These are phyloP conservation scores for Spodoptera exigua DNA, from an alignment of 2,888 invertebrate species.

Conservation along the genomic window DNA sequence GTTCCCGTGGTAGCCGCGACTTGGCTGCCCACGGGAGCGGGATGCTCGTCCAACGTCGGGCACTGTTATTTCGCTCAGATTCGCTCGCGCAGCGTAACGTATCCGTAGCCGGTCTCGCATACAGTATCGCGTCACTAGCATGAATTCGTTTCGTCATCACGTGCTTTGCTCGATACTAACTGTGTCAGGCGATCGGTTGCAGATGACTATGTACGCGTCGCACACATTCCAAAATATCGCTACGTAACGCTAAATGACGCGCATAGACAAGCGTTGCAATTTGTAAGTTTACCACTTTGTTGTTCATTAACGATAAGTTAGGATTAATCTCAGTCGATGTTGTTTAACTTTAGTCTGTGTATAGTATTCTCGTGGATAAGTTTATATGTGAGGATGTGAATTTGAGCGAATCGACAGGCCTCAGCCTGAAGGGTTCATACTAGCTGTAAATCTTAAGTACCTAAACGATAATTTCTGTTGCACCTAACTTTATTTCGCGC, in stretches of 20 bases:
- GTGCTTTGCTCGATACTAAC: slow-evolving; percentile 60
- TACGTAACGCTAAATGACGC: slow-evolving; percentile 79
- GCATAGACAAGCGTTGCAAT: slow-evolving; percentile 78
- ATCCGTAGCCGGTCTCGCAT: slow-evolving; percentile 52
- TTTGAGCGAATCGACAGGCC: slow-evolving; percentile 87
- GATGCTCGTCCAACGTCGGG: slow-evolving; percentile 61
- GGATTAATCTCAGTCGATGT: slow-evolving; percentile 87
- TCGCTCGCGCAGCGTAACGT: slow-evolving; percentile 73
- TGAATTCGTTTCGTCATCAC: slow-evolving; percentile 55
- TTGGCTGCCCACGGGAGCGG: slow-evolving; percentile 38
- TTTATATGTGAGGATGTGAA: slow-evolving; percentile 84
- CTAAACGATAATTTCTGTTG: slow-evolving; percentile 83
- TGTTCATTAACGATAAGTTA: slow-evolving; percentile 89
- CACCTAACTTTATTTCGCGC: slow-evolving; percentile 85
- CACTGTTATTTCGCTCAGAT: slow-evolving; percentile 84
- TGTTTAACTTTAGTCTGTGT: slow-evolving; percentile 86
- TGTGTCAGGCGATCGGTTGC: slow-evolving; percentile 63
- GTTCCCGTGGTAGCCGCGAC: slow-evolving; percentile 35
- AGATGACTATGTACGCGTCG: slow-evolving; percentile 75
- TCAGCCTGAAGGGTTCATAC: slow-evolving; percentile 81
- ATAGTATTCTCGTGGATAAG: slow-evolving; percentile 86
- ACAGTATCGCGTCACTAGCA: slow-evolving; percentile 47
- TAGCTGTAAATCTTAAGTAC: slow-evolving; percentile 83
- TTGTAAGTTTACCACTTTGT: slow-evolving; percentile 88
- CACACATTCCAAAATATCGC: slow-evolving; percentile 87